Evolutionary conservation across 2,797 vertebrate genomes (phyloP), one percentile per base, ranked within the genome.

Genomic region (Chaenodraco wilsoni): DNA sequence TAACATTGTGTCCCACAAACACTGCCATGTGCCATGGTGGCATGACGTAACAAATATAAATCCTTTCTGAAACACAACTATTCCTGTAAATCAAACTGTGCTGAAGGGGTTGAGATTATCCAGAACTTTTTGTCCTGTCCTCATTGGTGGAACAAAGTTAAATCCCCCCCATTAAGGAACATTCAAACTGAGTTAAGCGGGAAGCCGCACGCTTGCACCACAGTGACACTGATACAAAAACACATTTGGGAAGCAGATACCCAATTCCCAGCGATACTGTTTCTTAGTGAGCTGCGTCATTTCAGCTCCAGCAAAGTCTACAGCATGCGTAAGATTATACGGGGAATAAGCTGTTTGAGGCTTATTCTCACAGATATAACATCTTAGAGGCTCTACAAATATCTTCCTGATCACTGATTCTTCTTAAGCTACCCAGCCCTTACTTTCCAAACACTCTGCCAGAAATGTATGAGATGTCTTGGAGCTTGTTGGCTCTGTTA

Each of bases 391-490:
- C 77, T 86, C 75, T 78, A 72, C 62, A 82, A 89, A 82, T 76
- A 88, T 79, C 71, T 67, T 74, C 15, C 23, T 67, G 76, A 86
- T 86, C 61, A 57, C 69, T 48, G 72, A 84, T 76, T 85, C 78
- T 67, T 74, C 64, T 64, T 21, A 14, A 81, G 62, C 72, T 46
- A 40, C 63, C 54, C 65, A 67, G 61, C 55, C 72, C 49, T 27
- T 57, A 44, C 67, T 91, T 90, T 88, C 75, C 48, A 79, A n/a
- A 60, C 65, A 51, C 69, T 43, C 54, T 82, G 85, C 84, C 85
- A 91, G 81, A 84, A 81, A 84, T 86, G 70, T 80, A 67, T 59
- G 69, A 81, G 67, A 74, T 51, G 67, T 84, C 84, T 85, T 78
- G 69, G 83, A 88, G 82, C 65, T 74, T 69, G 69, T 74, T 88